Conservation (phyloP, 2,888 invertebrate species). For the Phengaris arion region DNA sequence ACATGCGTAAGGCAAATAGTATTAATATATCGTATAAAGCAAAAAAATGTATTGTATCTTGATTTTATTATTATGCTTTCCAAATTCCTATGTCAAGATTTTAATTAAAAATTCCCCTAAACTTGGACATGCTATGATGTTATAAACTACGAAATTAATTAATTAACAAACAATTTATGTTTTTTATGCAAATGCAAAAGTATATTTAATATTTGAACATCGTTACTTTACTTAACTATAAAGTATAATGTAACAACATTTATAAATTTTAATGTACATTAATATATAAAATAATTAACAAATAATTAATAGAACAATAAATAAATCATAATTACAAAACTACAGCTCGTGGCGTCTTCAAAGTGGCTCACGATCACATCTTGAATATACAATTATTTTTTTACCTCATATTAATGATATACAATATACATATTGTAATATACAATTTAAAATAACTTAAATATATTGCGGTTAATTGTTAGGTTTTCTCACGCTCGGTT, state of each 20-base stretch:
- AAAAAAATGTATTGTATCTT: background rate
- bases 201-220: conserved; percentile 7
- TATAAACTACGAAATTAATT: conserved; percentile 17
- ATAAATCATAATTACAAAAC: conserved; percentile 12
- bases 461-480: background rate
- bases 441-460: background rate
- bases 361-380: background rate
- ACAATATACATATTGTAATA: conserved; percentile 3
- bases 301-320: conserved; percentile 17
- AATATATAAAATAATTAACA: conserved; percentile 18
- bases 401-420: background rate
- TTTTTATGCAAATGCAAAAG: conserved; percentile 18
- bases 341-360: background rate
- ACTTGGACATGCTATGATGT: conserved; percentile 2
- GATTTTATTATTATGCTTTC: background rate
- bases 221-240: conserved; percentile 2
- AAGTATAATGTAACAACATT: conserved; percentile 15
- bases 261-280: conserved; percentile 20
- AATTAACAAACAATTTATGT: conserved; percentile 18
- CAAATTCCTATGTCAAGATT: conserved; percentile 1
- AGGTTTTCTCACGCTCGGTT: background rate
- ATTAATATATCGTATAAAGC: background rate
- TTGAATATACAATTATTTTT: conserved; percentile 10
- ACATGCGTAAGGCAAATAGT: background rate
- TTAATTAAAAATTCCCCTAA: conserved; percentile 28